Evolutionary conservation across 2,888 invertebrate species (phyloP).

Genomic region (Drosophila quinaria): DNA sequence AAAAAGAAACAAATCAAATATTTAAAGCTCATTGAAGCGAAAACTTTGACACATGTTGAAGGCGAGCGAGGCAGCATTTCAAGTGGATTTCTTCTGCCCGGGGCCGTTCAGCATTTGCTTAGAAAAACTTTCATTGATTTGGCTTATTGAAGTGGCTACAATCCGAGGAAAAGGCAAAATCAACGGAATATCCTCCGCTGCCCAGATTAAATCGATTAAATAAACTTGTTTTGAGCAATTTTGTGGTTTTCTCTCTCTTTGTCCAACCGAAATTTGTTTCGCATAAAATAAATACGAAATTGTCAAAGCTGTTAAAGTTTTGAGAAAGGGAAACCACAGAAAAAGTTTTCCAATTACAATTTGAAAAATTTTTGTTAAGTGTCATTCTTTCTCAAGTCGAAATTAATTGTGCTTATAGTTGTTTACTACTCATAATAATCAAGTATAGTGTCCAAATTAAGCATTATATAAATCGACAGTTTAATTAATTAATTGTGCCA

Average conservation of each 20-base stretch:
- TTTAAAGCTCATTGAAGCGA: conserved; percentile 80
- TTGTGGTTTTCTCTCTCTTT: conserved; percentile 19
- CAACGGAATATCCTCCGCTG: background rate
- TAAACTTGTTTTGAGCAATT: conserved; percentile 19
- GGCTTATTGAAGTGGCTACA: conserved; percentile 43
- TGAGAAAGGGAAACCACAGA: background rate
- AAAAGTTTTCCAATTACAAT: conserved; percentile 12
- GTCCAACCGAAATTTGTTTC: conserved; percentile 6
- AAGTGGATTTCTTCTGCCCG: conserved; percentile 52
- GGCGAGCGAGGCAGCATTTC: conserved; percentile 43
- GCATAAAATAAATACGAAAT: conserved; percentile 7
- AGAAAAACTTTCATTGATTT: conserved; percentile 58
- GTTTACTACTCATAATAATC: background rate
- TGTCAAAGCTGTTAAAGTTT: conserved; percentile 5
- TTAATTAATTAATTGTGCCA: conserved; percentile 31
- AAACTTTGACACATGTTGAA: conserved; percentile 78
- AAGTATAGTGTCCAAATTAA: background rate
- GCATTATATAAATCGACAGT: conserved; percentile 18
- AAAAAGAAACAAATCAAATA: conserved; percentile 76
- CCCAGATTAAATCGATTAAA: conserved; percentile 44
- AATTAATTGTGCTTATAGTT: conserved; percentile 4
- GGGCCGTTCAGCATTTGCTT: conserved; percentile 45
- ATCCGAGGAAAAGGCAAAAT: conserved; percentile 1
- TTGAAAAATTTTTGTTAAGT: background rate
- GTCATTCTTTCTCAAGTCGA: background rate